These are phyloP conservation scores for Paratrypauchen microcephalus DNA, from an alignment of 2,797 vertebrate genomes.

Conservation along the genomic window DNA sequence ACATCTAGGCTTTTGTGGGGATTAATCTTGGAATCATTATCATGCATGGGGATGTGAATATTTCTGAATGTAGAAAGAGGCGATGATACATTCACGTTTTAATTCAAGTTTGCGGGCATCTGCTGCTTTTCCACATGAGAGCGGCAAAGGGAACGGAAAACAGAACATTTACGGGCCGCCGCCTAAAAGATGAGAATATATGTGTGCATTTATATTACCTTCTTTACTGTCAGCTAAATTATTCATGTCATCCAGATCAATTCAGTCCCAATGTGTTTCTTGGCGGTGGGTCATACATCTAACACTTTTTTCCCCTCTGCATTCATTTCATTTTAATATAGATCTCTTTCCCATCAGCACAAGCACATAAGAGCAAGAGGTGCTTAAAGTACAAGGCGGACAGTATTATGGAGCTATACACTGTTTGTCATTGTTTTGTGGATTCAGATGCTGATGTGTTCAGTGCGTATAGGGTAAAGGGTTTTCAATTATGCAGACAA, in stretches of 20 bases:
- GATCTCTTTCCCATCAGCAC: constrained; percentile 42
- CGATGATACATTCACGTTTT: constrained; percentile 70
- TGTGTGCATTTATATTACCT: constrained; percentile 85
- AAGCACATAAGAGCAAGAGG: constrained; percentile 24
- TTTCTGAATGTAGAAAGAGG: constrained; percentile 66
- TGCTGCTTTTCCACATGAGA: constrained; percentile 47
- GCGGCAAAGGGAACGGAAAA: constrained; percentile 49
- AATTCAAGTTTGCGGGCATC: constrained; percentile 63
- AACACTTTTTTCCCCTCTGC: constrained; percentile 45
- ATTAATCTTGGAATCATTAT: constrained; percentile 79
- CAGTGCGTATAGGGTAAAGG: constrained; percentile 34
- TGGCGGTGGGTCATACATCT: constrained; percentile 61
- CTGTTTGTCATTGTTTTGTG: constrained; percentile 65
- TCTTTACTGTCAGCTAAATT: constrained; percentile 80
- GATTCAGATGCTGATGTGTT: constrained; percentile 46
- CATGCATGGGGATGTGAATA: constrained; percentile 74
- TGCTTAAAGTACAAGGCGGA: constrained; percentile 46
- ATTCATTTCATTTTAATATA: constrained; percentile 76
- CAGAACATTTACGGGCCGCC: constrained; percentile 58
- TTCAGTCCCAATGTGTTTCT: constrained; percentile 68
- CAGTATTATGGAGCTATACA: constrained; percentile 55
- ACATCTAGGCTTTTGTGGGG: constrained; percentile 36
- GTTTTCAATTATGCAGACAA: constrained; percentile 60
- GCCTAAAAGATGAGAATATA: constrained; percentile 77
- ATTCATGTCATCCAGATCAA: constrained; percentile 80